Conservation (phyloP, 1,140 invertebrate genomes). For the Lysiphlebus fabarum region DNA sequence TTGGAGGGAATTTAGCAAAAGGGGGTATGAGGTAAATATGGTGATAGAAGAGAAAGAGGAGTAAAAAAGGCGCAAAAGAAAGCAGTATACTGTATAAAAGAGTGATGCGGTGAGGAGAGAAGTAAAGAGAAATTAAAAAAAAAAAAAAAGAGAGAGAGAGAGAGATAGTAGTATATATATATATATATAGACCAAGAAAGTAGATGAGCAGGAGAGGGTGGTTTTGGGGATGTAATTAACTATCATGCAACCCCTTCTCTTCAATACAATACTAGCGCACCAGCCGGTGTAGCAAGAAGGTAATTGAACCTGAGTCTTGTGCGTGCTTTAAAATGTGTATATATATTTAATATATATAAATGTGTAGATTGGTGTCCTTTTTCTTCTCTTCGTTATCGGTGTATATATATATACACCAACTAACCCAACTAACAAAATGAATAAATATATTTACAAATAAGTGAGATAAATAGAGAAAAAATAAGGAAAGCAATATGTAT, state of each 20-base stretch:
- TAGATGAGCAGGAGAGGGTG: slow-evolving; percentile 31
- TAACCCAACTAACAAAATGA: slow-evolving; percentile 2
- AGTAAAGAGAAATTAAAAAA: no score
- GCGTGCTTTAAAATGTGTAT: slow-evolving; percentile 18
- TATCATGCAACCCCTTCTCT: slow-evolving; percentile 53
- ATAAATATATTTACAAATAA: slow-evolving; percentile 7
- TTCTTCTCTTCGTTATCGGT: background rate
- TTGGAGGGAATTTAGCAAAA: slow-evolving; percentile 10
- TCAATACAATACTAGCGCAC: slow-evolving; percentile 29
- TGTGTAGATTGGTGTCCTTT: slow-evolving; percentile 1
- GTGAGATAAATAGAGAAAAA: slow-evolving; percentile 9
- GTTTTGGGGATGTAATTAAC: slow-evolving; percentile 53
- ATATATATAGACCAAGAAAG: slow-evolving; percentile 6
- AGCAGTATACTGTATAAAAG: slow-evolving; percentile 29
- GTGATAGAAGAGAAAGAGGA: no score
- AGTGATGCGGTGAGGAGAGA: slow-evolving; percentile 15
- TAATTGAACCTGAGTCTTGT: slow-evolving; percentile 57
- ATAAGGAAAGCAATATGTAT: slow-evolving; percentile 28
- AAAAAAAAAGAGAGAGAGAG: no score
- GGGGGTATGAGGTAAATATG: slow-evolving; percentile 15
- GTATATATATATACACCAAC: background rate
- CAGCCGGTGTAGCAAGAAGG: slow-evolving; percentile 52
- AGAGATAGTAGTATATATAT: no score
- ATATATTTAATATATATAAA: background rate
- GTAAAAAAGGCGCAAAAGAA: slow-evolving; percentile 28